A percentile compares a stretch with the other conserved stretches of the same genome.
These are phyloP conservation scores for Perca flavescens DNA, from an alignment of 2,113 vertebrate species.

Conservation along the genomic window DNA sequence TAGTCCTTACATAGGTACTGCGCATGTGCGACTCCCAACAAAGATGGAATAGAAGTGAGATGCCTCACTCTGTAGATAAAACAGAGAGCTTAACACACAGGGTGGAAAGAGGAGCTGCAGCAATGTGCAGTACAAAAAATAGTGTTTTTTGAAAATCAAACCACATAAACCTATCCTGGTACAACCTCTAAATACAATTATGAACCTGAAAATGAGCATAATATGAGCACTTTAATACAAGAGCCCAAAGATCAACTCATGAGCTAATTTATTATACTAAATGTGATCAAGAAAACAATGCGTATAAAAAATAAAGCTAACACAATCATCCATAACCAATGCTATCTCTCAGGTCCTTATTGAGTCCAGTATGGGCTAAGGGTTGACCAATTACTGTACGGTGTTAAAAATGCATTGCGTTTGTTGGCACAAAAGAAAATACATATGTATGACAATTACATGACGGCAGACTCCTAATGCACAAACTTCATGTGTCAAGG, in stretches of 20 bases:
- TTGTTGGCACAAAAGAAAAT: constrained; percentile 57
- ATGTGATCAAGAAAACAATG: constrained; percentile 44
- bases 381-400: constrained; percentile 3
- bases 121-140: too few relatives aligned
- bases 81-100: too few relatives aligned
- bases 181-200: too few relatives aligned
- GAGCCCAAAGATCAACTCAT: constrained; percentile 46
- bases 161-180: too few relatives aligned
- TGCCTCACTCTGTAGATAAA: too few relatives aligned
- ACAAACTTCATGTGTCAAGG: constrained; percentile 25
- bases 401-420: constrained; percentile 26
- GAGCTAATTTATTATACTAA: constrained; percentile 73
- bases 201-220: too few relatives aligned
- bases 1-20: too few relatives aligned
- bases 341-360: constrained; percentile 17
- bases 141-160: too few relatives aligned
- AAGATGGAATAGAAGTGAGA: too few relatives aligned
- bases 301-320: constrained; percentile 57
- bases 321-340: constrained; percentile 27
- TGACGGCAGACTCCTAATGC: constrained; percentile 15
- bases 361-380: constrained; percentile 6
- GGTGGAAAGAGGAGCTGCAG: too few relatives aligned
- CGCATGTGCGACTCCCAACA: too few relatives aligned
- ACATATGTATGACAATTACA: not conserved
- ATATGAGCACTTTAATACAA: not conserved